Evolutionary conservation across 2,797 vertebrate species (phyloP).

Genomic region (Micromesistius poutassou): DNA sequence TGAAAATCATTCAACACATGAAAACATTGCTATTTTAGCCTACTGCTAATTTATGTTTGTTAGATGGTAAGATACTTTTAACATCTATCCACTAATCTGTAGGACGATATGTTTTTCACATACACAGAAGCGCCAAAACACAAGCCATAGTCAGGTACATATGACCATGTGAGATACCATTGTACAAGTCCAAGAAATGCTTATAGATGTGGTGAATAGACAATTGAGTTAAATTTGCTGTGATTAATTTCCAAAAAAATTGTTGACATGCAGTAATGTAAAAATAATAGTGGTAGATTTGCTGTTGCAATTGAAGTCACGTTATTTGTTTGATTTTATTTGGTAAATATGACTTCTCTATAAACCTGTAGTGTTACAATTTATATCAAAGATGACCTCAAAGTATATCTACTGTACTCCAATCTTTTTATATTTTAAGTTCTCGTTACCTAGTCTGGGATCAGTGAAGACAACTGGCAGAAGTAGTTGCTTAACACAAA

Average conservation of each 20-base stretch:
- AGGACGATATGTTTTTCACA: neutral
- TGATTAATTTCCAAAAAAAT: neutral
- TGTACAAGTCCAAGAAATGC: neutral
- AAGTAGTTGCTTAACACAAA: neutral
- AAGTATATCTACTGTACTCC: neutral
- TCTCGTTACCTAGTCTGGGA: neutral
- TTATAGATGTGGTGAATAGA: neutral
- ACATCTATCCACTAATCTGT: neutral
- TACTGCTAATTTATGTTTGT: neutral
- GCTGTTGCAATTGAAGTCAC: neutral
- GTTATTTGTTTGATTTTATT: neutral
- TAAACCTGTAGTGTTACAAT: too few species aligned
- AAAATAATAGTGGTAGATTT: neutral
- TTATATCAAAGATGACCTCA: neutral
- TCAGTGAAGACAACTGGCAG: neutral
- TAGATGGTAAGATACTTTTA: neutral
- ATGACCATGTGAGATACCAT: neutral
- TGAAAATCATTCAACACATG: neutral
- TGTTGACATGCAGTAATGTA: too few species aligned
- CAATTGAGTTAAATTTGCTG: neutral
- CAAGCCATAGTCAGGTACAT: neutral
- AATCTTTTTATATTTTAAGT: neutral
- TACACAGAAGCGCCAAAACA: neutral
- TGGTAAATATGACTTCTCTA: neutral
- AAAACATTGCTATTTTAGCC: neutral